Percentiles rank a stretch among this genome's conserved stretches.
Evolutionary conservation across 2,113 vertebrate genomes (phyloP).

Genomic region (Myxocyprinus asiaticus): DNA sequence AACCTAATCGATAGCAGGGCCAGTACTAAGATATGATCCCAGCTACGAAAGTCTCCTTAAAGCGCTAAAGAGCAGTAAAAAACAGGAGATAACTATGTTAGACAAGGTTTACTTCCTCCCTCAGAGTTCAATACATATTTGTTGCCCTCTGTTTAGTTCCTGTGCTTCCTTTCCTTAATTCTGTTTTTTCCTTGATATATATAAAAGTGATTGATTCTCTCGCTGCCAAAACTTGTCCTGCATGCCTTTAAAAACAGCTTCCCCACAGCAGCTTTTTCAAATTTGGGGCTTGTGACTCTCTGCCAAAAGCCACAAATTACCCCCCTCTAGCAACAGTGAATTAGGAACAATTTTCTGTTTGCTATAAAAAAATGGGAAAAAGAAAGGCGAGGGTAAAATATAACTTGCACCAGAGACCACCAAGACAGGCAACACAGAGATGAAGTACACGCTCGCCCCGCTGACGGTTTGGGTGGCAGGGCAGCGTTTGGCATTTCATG

Average conservation of each 20-base stretch:
- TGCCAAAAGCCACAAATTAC: constrained; percentile 84
- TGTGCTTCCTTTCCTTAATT: constrained; percentile 46
- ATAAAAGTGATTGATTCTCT: constrained; percentile 53
- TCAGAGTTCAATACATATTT: constrained; percentile 24
- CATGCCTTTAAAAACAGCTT: constrained; percentile 68
- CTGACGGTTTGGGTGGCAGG: constrained; percentile 78
- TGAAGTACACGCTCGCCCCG: constrained; percentile 63
- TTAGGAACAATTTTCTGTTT: constrained; percentile 85
- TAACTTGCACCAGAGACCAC: constrained; percentile 79
- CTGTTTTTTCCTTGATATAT: constrained; percentile 39
- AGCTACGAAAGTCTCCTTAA: not conserved
- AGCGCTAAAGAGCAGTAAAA: not conserved
- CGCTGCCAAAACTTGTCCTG: constrained; percentile 57
- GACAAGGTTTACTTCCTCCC: constrained; percentile 29
- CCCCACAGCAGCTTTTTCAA: constrained; percentile 79
- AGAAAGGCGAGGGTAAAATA: constrained; percentile 77
- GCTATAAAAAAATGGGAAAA: constrained; percentile 75
- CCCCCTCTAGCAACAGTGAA: constrained; percentile 82
- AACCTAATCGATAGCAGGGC: too few relatives aligned
- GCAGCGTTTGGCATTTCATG: constrained; percentile 70
- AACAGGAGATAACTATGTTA: constrained; percentile 24
- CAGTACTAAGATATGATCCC: constrained; percentile 6
- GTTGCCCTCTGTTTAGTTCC: constrained; percentile 22
- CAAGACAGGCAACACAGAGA: constrained; percentile 73
- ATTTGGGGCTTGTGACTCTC: constrained; percentile 79